Evolutionary conservation across 1,140 invertebrate genomes (phyloP).

Genomic region (Macrobrachium nipponense): DNA sequence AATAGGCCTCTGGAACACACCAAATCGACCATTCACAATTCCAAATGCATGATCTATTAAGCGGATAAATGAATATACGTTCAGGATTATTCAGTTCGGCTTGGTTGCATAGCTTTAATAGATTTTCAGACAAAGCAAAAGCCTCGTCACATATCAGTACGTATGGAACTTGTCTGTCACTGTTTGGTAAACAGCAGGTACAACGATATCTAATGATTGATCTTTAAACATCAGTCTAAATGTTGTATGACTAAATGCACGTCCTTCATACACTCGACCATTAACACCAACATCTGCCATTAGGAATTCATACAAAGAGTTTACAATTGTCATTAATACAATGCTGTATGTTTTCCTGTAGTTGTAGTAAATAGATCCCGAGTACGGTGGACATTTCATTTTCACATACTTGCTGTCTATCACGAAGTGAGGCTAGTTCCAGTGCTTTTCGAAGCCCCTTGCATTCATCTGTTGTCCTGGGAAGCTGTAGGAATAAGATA

Average conservation of each 20-base stretch:
- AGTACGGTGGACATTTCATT: constrained; percentile 64
- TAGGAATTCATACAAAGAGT: constrained; percentile 65
- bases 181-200: too few species aligned
- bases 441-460: constrained; percentile 52
- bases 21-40: constrained; percentile 46
- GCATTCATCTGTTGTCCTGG: constrained; percentile 38
- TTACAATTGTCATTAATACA: constrained; percentile 65
- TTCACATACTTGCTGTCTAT: constrained; percentile 62
- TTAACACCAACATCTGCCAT: constrained; percentile 63
- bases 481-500: constrained; percentile 52
- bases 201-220: constrained; percentile 27
- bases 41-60: constrained; percentile 35
- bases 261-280: constrained; percentile 60
- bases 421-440: constrained; percentile 64
- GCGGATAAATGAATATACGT: constrained; percentile 37
- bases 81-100: constrained; percentile 36
- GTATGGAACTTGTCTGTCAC: constrained; percentile 33
- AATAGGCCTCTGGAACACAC: constrained; percentile 48
- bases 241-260: constrained; percentile 54
- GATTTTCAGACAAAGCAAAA: constrained; percentile 44
- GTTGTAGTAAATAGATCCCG: constrained; percentile 65
- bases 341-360: constrained; percentile 65
- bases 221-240: constrained; percentile 51
- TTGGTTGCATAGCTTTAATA: constrained; percentile 39
- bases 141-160: constrained; percentile 30